Evolutionary conservation across 2,113 vertebrate species (phyloP), one percentile per base, ranked within the genome.

Genomic region (Dromiciops gliroides): DNA sequence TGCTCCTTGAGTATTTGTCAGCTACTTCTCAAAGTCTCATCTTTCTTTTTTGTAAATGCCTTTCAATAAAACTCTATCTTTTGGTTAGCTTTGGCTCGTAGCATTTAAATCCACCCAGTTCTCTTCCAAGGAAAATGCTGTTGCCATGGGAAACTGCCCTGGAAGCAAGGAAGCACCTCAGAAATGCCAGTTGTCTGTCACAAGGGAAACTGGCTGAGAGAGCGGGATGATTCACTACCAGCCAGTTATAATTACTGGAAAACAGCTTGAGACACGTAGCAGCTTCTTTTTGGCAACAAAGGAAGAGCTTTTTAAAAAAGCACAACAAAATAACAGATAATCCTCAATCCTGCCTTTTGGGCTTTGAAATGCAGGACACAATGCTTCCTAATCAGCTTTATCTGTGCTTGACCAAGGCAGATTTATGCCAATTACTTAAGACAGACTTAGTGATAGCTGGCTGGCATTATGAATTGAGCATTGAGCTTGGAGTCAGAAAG

Each of bases 271-370:
- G 67, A 75, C 37, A 44, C 1, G 6, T 22, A 75, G 37, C 6
- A 6, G 67, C 67, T 37, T n/a, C 37, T 44, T 51, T 23, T 96
- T 90, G 92, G 60, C 16, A 51, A 48, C 48, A 49, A 91, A 95
- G 50, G 44, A 88, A 4, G 10, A 16, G 31, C 89, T 92, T 48
- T 47, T 47, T 94, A 91, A 92, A 95, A 95, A 90, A 89, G 0
- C 5, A 93, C 50, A 51, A 44, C 16, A 37, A 75, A 75, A 75
- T 44, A 75, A 22, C 48, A 92, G 0, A 28, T 51, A 60, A 22
- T 28, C 52, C 16, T 44, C 48, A 67, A 16, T 91, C n/a, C 26
- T 93, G 50, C n/a, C 19, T 49, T 25, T 94, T 93, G 51, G 51
- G 49, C 49, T 92, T 95, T 94, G 91, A 25, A 60, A 3, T 47